These are phyloP conservation scores for Volucella bombylans DNA, from an alignment of 2,888 invertebrate species.

Conservation along the genomic window DNA sequence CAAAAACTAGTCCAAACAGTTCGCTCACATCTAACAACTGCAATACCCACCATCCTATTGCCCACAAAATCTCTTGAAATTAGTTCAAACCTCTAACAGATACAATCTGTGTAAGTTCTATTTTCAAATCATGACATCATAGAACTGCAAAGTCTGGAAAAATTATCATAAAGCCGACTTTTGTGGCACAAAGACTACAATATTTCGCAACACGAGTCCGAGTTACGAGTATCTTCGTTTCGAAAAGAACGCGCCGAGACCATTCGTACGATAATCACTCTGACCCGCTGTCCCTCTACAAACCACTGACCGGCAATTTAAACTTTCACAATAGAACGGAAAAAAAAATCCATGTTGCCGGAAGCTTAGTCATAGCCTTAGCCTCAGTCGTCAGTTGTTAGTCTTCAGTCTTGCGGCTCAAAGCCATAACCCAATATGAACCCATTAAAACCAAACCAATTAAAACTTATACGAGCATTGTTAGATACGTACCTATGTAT, in stretches of 20 bases:
- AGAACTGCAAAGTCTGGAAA: slow-evolving; percentile 17
- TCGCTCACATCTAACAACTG: too few species aligned
- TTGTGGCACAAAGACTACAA: background rate
- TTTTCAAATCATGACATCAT: slow-evolving; percentile 47
- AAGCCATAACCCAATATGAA: background rate
- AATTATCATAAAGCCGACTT: slow-evolving; percentile 21
- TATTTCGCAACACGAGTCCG: too few species aligned
- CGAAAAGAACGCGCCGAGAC: slow-evolving; percentile 17
- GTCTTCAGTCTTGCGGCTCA: background rate
- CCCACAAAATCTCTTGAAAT: too few species aligned
- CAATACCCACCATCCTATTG: too few species aligned
- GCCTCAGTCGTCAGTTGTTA: slow-evolving; percentile 2
- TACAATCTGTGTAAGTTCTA: too few species aligned
- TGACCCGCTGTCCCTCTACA: slow-evolving; percentile 19
- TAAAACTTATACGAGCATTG: background rate
- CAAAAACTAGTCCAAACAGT: too few species aligned
- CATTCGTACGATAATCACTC: slow-evolving; percentile 23
- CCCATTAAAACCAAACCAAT: slow-evolving; percentile 7
- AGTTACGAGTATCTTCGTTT: slow-evolving; percentile 33
- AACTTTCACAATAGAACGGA: slow-evolving; percentile 38
- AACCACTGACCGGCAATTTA: slow-evolving; percentile 48
- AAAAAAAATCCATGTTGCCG: slow-evolving; percentile 41
- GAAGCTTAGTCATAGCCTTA: slow-evolving; percentile 43
- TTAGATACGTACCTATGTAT: background rate
- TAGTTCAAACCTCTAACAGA: too few species aligned